These are phyloP conservation scores for Eristalinus sepulchralis DNA, from an alignment of 2,888 invertebrate genomes.

Conservation along the genomic window DNA sequence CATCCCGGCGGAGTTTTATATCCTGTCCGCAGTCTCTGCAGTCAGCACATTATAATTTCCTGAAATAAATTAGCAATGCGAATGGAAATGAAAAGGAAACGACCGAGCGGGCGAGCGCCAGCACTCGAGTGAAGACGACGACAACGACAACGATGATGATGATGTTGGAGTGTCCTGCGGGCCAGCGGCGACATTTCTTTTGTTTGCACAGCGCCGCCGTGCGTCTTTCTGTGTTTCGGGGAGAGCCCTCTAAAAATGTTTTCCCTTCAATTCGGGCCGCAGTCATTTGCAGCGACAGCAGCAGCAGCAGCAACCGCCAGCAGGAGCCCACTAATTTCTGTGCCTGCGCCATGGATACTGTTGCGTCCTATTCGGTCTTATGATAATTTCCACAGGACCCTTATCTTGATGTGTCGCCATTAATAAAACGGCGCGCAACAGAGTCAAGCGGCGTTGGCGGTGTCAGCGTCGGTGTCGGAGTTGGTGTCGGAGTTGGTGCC, in stretches of 20 bases:
- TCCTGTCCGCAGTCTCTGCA: slow-evolving; percentile 72
- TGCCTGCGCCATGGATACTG: neutral
- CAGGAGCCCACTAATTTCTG: neutral
- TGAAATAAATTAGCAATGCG: slow-evolving; percentile 71
- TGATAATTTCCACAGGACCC: slow-evolving; percentile 69
- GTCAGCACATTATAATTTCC: slow-evolving; percentile 72
- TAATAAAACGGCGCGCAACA: slow-evolving; percentile 64
- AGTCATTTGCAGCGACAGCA: slow-evolving; percentile 37
- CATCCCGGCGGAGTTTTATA: slow-evolving; percentile 65
- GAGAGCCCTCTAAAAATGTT: neutral
- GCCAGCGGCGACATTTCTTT: slow-evolving; percentile 58
- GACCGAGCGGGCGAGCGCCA: neutral
- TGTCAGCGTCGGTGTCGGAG: neutral
- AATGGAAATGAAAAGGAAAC: slow-evolving; percentile 59
- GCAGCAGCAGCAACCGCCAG: neutral
- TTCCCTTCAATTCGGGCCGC: slow-evolving; percentile 17
- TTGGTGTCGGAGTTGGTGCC: neutral
- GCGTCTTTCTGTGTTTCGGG: slow-evolving; percentile 13
- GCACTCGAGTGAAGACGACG: slow-evolving; percentile 1
- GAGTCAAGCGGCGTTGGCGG: slow-evolving; percentile 10
- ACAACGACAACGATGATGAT: slow-evolving; percentile 11
- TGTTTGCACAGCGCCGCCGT: slow-evolving; percentile 44
- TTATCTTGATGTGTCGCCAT: slow-evolving; percentile 70
- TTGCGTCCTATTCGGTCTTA: slow-evolving; percentile 31
- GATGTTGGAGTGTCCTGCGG: slow-evolving; percentile 59